Evolutionary conservation across 2,797 vertebrate species (phyloP), one percentile per base, ranked within the genome.

Genomic region (Onychomys arenicola): DNA sequence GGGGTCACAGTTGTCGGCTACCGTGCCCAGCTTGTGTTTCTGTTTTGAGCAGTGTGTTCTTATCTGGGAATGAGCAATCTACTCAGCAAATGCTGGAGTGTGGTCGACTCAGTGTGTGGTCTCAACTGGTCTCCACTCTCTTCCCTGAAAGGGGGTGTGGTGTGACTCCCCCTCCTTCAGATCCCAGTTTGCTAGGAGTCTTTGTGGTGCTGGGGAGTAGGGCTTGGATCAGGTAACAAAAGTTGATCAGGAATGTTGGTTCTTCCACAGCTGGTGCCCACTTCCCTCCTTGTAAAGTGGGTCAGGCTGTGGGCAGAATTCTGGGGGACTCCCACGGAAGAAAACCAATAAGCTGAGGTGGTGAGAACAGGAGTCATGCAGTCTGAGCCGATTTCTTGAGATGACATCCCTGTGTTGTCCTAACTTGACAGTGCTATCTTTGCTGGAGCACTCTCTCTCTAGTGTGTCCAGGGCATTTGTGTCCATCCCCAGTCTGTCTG

Each of bases 311-410:
- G 57, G 81, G 37, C 25, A 43, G 57, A 81, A 10, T 40, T 40
- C 81, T 27, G 57, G 80, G 80, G n/a, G 52, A 37, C 37, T 27
- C 55, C 23, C 29, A 55, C 3, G 25, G 80, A 40, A 40, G 80
- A 82, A 59, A 82, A 32, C 80, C n/a, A n/a, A 4, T 23, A 34
- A 61, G n/a, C 13, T 5, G 23, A 23, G n/a, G 55, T 37, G 12
- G 14, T 16, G 52, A 40, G 55, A 13, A 1, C 23, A 32, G 25
- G 81, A 29, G 25, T 17, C 9, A 0, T 12, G 37, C 2, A 2
- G 3, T 17, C n/a, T 27, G 8, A 19, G 21, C 10, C 16, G 86
- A 34, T 61, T 43, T 32, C 5, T 1, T 1, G 61, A 65, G 43
- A 2, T 55, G 6, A 11, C 7, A 8, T 29, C 19, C 59, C 52